Base-by-base conservation (phyloP, 2,797 vertebrate species). In the Poecilia wingei region DNA sequence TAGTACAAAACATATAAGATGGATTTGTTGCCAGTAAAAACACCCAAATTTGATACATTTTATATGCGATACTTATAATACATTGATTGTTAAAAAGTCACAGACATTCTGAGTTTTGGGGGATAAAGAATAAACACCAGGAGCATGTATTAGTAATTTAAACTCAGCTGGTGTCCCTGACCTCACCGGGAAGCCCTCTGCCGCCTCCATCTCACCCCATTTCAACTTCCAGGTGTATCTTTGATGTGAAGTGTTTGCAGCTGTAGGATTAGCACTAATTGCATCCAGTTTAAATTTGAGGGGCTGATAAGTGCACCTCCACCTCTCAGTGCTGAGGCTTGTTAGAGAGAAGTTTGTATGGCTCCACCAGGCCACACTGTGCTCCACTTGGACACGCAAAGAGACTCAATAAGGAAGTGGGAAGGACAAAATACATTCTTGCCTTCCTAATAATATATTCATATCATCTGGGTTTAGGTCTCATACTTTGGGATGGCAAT, bases 391-490 rank as follows among this genome's bases (percentile, higher is more conserved):
- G 64, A 75, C 25, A 79, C 59, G 75, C 57, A 47, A 69, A 45
- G 76, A 79, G 78, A 87, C 81, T 78, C 71, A 82, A 82, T 82
- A 74, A 86, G 76, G 73, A 82, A 75, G 69, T 70, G 51, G 66
- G 39, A 41, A 53, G 68, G 72, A 80, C 51, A 61, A 59, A 6
- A 72, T 55, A 45, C 59, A 22, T 20, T 25, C 77, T 72, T 25
- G 59, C 75, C 76, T 74, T 82, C 78, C 78, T 83, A 66, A 76
- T 86, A 74, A 82, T 84, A 83, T 81, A 87, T 89, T 46, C 79
- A 85, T 69, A 69, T 83, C 84, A 73, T 78, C 76, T 47, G 72
- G 39, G 49, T 82, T 36, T 71, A 41, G 59, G 78, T 74, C 33
- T 31, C 47, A 25, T 73, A 76, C 75, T 82, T 76, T 81, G 22